Base-by-base conservation (phyloP, 2,888 invertebrate species). In the Rhogogaster chlorosoma region DNA sequence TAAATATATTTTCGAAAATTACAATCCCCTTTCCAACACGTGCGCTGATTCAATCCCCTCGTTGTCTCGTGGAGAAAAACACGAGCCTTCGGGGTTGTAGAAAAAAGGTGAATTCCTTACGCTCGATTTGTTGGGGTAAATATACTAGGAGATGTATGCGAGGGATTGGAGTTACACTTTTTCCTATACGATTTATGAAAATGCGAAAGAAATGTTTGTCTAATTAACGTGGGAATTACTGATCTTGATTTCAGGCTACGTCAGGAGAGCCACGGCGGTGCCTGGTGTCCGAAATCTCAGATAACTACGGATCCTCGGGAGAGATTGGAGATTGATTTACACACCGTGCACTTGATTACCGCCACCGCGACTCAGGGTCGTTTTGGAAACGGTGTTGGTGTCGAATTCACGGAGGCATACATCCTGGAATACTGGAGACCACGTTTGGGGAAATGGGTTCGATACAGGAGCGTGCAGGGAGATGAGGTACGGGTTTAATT, bases 351-450 rank as follows among this genome's bases (percentile, higher is more conserved):
- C 94, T 96, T 98, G 92, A 96, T 99, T 91, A 97, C 98, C 0
- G 97, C 96, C 29, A 95, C 97, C 10, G 96, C 96, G 88, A 96
- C 96, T 0, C 98, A 98, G 94, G 99, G 99, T 38, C 96, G 99
- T 83, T 98, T 98, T 93, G 98, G 98, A 42, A 98, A 98, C 93
- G 98, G 98, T 49, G 96, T 97, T 93, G 98, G 98, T 45, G 96
- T 96, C 89, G 98, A 99, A 93, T 99, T 95, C 94, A 96, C 98
- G 18, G 98, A 98, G 93, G 95, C 96, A 53, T 98, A 97, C 94
- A 95, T 97, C 88, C 93, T 98, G 85, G 98, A 98, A 91, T 98
- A 98, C 93, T 97, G 97, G 96, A 94, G 98, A 88, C 97, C 97
- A 18, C 95, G 96, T 85, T 94, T 97, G 57, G 96, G 95, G 89